Conservation (phyloP, 2,888 invertebrate genomes). For the Abscondita cerata region DNA sequence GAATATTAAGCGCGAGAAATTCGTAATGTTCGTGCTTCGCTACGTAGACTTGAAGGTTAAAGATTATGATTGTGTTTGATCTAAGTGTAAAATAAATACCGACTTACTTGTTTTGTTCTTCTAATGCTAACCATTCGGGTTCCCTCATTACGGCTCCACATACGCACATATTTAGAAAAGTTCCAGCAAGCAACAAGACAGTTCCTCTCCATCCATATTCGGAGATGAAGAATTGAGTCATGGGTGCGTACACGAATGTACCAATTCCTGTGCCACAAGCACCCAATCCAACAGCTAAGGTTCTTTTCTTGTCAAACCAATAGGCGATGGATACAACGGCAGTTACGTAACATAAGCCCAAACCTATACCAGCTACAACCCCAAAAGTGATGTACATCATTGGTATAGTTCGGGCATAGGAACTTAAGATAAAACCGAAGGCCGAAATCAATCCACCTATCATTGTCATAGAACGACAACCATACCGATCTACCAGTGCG, state of each 20-base stretch:
- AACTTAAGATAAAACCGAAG: constrained; percentile 78
- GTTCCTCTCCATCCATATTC: constrained; percentile 88
- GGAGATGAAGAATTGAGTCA: constrained; percentile 79
- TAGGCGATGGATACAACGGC: constrained; percentile 92
- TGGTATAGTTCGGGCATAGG: constrained; percentile 74
- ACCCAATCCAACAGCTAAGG: constrained; percentile 85
- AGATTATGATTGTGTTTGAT: no score
- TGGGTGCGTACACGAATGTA: constrained; percentile 86
- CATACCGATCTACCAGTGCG: constrained; percentile 84
- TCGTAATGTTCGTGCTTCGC: no score
- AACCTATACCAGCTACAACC: constrained; percentile 81
- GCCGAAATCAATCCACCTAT: constrained; percentile 76
- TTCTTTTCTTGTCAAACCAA: constrained; percentile 89
- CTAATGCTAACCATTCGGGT: constrained; percentile 77
- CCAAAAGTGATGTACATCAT: constrained; percentile 87
- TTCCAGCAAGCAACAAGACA: constrained; percentile 80
- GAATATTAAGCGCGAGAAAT: no score
- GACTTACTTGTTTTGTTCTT: constrained; percentile 63
- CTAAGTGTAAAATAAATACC: no score
- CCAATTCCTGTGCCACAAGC: constrained; percentile 91
- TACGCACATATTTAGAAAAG: constrained; percentile 83
- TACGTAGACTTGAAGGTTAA: no score
- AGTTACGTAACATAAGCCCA: constrained; percentile 86
- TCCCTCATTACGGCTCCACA: constrained; percentile 89
- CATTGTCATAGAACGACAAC: constrained; percentile 60